Evolutionary conservation across 2,888 invertebrate species (phyloP).

Genomic region (Chymomyza amoena): DNA sequence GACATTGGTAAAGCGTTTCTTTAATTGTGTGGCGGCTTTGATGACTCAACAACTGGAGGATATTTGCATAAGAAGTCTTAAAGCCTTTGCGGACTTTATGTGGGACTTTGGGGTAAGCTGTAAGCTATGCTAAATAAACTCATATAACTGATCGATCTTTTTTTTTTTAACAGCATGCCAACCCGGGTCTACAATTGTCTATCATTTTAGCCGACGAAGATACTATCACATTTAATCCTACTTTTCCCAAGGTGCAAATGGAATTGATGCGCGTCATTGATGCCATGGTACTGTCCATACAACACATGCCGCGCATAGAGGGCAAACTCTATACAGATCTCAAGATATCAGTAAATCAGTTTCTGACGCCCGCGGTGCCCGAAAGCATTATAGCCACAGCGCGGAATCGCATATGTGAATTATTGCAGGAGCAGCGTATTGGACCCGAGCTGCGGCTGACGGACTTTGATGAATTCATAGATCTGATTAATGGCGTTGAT

Average conservation of each 20-base stretch:
- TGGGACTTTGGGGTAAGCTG: constrained; percentile 85
- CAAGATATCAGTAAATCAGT: constrained; percentile 56
- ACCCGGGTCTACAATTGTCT: constrained; percentile 83
- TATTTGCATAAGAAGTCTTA: constrained; percentile 88
- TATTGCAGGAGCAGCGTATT: constrained; percentile 86
- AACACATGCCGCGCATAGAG: constrained; percentile 88
- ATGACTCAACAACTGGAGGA: constrained; percentile 94
- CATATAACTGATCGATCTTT: background rate
- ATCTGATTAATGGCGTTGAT: constrained; percentile 85
- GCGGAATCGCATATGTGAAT: constrained; percentile 81
- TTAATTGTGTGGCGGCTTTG: constrained; percentile 89
- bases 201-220: constrained; percentile 79
- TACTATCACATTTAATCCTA: constrained; percentile 85
- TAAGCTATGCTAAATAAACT: background rate
- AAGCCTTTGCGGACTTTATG: constrained; percentile 88
- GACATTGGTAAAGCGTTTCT: constrained; percentile 86
- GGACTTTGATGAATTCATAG: constrained; percentile 90
- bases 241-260: constrained; percentile 86
- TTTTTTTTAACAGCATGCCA: constrained; percentile 80
- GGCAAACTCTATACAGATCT: constrained; percentile 81
- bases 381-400: constrained; percentile 84
- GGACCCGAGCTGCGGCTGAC: constrained; percentile 86
- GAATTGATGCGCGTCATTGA: constrained; percentile 86
- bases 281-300: constrained; percentile 86
- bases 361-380: constrained; percentile 84